These are phyloP conservation scores for Dolomedes plantarius DNA, from an alignment of 2,888 invertebrate genomes.

Conservation along the genomic window DNA sequence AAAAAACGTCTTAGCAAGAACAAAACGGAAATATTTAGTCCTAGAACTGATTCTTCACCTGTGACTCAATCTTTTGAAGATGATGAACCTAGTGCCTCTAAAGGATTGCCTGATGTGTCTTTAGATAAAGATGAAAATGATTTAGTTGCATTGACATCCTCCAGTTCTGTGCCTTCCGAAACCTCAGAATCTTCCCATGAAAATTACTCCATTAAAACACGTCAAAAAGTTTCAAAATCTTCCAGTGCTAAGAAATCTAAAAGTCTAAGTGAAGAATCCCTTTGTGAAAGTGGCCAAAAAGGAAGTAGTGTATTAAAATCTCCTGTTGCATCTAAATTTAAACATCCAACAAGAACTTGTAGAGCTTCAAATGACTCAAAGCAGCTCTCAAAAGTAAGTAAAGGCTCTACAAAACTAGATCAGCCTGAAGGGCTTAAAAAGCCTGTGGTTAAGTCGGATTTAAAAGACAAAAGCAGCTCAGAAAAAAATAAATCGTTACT, in stretches of 20 bases:
- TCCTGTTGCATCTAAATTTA: constrained; percentile 28
- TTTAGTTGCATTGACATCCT: not conserved
- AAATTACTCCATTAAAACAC: constrained; percentile 58
- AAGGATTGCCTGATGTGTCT: constrained; percentile 27
- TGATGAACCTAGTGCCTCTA: constrained; percentile 31
- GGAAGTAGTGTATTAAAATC: constrained; percentile 23
- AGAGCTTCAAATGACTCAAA: constrained; percentile 40
- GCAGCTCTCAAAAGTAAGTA: not conserved
- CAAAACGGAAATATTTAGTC: constrained; percentile 22
- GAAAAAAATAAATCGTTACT: constrained; percentile 27
- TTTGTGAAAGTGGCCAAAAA: constrained; percentile 36
- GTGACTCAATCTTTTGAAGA: constrained; percentile 6
- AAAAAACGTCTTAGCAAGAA: constrained; percentile 21
- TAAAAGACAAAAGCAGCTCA: constrained; percentile 4
- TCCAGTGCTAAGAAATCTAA: constrained; percentile 36
- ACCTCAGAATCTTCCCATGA: constrained; percentile 34
- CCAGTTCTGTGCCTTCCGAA: constrained; percentile 34
- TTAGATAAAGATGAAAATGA: constrained; percentile 17
- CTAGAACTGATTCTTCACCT: constrained; percentile 21
- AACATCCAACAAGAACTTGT: constrained; percentile 50
- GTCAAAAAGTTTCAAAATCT: constrained; percentile 50
- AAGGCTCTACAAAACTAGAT: constrained; percentile 14
- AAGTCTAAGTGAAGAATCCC: constrained; percentile 17
- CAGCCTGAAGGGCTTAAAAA: constrained; percentile 33
- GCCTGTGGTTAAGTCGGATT: constrained; percentile 16